A percentile compares a stretch with the other conserved stretches of the same genome.
These are phyloP conservation scores for Phrynocephalus versicolor DNA, from an alignment of 2,113 vertebrate species.

Conservation along the genomic window DNA sequence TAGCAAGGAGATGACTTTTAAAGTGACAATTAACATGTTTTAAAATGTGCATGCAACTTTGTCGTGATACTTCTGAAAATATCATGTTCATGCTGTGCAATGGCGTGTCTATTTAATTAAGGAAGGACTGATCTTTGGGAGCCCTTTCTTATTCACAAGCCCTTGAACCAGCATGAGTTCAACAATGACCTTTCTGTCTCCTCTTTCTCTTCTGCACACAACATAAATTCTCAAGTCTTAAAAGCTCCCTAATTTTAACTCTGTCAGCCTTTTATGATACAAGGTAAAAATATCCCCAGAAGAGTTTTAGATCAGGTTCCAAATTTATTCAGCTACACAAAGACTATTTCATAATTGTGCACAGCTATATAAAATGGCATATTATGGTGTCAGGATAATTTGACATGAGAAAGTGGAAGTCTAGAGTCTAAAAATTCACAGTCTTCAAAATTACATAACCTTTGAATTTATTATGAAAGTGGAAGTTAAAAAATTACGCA, in stretches of 20 bases:
- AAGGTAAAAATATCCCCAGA: conserved; percentile 35
- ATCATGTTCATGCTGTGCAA: background rate
- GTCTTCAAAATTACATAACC: conserved; percentile 14
- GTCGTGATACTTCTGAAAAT: background rate
- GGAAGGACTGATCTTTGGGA: background rate
- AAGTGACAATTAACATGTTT: background rate
- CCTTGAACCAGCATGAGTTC: background rate
- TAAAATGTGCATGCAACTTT: background rate
- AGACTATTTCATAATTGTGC: conserved; percentile 20
- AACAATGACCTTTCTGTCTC: background rate
- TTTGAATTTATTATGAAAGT: background rate
- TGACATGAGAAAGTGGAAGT: conserved; percentile 30
- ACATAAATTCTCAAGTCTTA: conserved; percentile 24
- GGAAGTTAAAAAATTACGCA: conserved; percentile 10
- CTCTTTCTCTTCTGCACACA: conserved; percentile 2
- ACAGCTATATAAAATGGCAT: conserved; percentile 18
- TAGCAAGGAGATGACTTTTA: background rate
- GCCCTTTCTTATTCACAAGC: background rate
- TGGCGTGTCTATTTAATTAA: background rate
- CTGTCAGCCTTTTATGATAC: conserved; percentile 25
- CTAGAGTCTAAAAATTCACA: conserved; percentile 22
- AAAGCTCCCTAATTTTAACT: background rate
- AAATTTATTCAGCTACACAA: conserved; percentile 31
- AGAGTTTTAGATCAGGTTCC: background rate
- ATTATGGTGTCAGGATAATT: conserved; percentile 21